Percentiles rank a stretch among this genome's conserved stretches.
Evolutionary conservation across 2,113 vertebrate genomes (phyloP).

Genomic region (Sinocyclocheilus anophthalmus): DNA sequence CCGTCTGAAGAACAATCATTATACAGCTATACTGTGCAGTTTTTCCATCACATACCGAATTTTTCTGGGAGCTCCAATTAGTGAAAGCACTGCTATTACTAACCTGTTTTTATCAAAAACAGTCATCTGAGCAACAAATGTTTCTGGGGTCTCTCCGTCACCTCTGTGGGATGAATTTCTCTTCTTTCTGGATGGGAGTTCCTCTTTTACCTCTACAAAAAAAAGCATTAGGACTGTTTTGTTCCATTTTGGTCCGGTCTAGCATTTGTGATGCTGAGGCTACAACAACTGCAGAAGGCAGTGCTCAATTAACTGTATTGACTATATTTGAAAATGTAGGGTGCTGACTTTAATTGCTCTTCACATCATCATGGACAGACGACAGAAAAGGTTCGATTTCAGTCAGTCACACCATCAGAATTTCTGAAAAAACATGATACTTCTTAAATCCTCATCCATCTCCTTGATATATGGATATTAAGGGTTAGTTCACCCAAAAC

Average conservation of each 20-base stretch:
- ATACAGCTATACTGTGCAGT: neutral
- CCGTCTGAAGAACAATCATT: slow-evolving; percentile 74
- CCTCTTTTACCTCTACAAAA: slow-evolving; percentile 87
- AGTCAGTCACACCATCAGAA: slow-evolving; percentile 23
- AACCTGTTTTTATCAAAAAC: slow-evolving; percentile 99
- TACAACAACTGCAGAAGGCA: slow-evolving; percentile 3
- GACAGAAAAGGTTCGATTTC: slow-evolving; percentile 27
- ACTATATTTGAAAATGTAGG: slow-evolving; percentile 11
- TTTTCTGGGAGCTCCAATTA: neutral
- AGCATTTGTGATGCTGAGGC: neutral
- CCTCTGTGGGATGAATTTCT: slow-evolving; percentile 87
- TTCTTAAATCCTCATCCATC: neutral
- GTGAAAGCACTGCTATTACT: neutral
- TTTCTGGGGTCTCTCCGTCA: slow-evolving; percentile 85
- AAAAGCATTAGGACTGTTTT: neutral
- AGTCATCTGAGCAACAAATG: slow-evolving; percentile 96
- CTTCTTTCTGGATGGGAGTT: slow-evolving; percentile 87
- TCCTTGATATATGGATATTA: neutral
- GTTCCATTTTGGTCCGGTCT: too few species aligned
- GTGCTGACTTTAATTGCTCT: slow-evolving; percentile 19
- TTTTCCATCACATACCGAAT: neutral
- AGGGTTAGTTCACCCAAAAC: neutral
- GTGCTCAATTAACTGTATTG: neutral
- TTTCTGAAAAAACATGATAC: slow-evolving; percentile 28
- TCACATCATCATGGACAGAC: slow-evolving; percentile 16